Percentiles rank a stretch among this genome's conserved stretches.
phyloP scores from a whole-genome alignment of 2,113 vertebrate species.

The Oreochromis tanganicae region DNA sequence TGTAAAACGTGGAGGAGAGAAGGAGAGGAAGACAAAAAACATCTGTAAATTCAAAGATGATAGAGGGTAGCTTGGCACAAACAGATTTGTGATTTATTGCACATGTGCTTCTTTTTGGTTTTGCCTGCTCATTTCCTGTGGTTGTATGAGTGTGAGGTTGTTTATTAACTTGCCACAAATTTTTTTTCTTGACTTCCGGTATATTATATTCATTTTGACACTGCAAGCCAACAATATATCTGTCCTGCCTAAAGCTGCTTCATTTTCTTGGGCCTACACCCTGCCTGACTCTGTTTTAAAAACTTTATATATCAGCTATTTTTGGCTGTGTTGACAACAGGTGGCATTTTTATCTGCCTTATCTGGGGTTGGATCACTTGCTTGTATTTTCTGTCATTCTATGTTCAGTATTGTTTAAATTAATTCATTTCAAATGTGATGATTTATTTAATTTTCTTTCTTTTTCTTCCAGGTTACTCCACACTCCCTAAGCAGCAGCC shows the following conservation, averaged over 20 bases:
- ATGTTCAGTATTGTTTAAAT: neutral
- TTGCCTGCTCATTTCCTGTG: neutral
- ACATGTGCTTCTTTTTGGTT: neutral
- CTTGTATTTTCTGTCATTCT: neutral
- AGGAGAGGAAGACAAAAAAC: neutral
- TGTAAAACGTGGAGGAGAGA: fast-evolving
- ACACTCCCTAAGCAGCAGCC: conserved; percentile 38
- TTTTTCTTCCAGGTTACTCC: conserved; percentile 39
- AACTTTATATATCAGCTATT: neutral
- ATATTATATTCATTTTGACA: neutral
- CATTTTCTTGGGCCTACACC: fast-evolving
- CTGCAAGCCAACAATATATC: neutral
- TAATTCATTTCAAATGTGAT: neutral
- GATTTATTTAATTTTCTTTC: neutral
- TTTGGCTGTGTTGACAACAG: neutral
- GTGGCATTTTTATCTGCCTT: neutral
- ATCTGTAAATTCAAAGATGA: neutral
- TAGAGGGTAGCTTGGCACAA: neutral
- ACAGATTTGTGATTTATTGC: neutral
- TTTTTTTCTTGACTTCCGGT: neutral
- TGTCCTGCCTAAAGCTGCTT: neutral
- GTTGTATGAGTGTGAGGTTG: neutral
- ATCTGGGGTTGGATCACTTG: neutral
- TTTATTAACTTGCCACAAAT: neutral
- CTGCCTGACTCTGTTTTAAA: neutral